Percentiles rank a stretch among this genome's conserved stretches.
phyloP scores from a whole-genome alignment of 2,888 invertebrate genomes.

The Coecobrya sp. region DNA sequence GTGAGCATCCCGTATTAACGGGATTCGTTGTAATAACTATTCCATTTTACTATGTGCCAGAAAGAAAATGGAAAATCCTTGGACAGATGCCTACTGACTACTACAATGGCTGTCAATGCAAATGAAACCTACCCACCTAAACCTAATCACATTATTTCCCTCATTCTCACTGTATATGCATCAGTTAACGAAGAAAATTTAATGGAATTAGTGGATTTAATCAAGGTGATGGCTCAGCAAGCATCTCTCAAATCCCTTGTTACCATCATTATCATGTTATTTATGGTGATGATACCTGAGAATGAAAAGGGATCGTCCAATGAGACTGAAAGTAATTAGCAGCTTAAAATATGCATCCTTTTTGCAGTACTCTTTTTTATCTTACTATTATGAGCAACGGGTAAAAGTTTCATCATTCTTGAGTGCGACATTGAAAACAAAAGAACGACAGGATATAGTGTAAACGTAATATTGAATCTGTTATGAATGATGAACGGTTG shows the following conservation, averaged over 20 bases:
- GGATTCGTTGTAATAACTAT: too few species aligned
- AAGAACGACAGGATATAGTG: too few species aligned
- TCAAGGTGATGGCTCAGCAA: conserved; percentile 2
- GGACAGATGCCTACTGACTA: background rate
- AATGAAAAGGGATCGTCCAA: background rate
- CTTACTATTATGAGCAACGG: background rate
- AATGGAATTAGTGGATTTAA: conserved; percentile 27
- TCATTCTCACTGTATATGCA: background rate
- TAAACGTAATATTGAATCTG: too few species aligned
- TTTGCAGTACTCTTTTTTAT: background rate
- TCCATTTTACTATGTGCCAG: background rate
- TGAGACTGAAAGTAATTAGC: conserved; percentile 55
- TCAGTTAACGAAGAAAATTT: conserved; percentile 15
- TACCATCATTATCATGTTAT: background rate
- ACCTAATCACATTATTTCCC: background rate
- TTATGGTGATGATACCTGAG: background rate
- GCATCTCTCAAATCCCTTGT: background rate
- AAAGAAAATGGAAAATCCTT: background rate
- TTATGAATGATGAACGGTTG: too few species aligned
- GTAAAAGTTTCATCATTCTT: background rate
- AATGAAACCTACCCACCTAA: background rate
- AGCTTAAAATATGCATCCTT: conserved; percentile 8
- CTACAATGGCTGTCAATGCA: background rate
- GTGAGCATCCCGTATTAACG: too few species aligned
- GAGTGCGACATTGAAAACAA: background rate